Evolutionary conservation across 2,888 invertebrate genomes (phyloP), one percentile per base, ranked within the genome.

Genomic region (Morpho deidamia): DNA sequence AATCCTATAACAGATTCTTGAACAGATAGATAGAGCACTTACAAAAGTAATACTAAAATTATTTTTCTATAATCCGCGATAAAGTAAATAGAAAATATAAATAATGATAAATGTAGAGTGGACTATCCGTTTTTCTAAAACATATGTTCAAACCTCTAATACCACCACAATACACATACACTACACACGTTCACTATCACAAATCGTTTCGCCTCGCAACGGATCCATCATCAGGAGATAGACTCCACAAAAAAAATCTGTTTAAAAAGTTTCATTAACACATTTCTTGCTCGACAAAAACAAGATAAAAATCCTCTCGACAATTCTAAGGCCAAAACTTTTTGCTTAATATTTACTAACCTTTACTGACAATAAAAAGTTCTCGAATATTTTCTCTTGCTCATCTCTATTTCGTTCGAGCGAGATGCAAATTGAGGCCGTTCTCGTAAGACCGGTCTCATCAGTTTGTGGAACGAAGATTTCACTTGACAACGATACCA

Each of bases 381-480:
- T 33, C 5, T 9, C 38, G n/a, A 32, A 43, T 43, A 38, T 46
- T 42, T 32, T 43, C 12, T 46, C 46, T 47, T 42, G n/a, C 38
- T 51, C 50, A 50, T 55, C 44, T 46, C 35, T 35, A 11, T 39
- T 38, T 39, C 11, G 35, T 40, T 40, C 47, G n/a, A 55, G 32
- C 52, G 40, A 53, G 55, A 50, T 50, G 43, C 43, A 39, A 14
- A 44, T 10, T 51, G 38, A 34, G 48, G 51, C 54, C 47, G 52
- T 44, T 56, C 62, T 55, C 58, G 55, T 59, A 65, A 65, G 72
- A 82, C 83, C 78, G 80, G 81, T 80, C 71, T 53, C 64, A 62
- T 60, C 65, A 59, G 67, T 81, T 79, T 71, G 78, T 81, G 64
- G 81, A 63, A 75, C 81, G 68, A 59, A 70, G 78, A 79, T 83